Conservation (phyloP, 2,888 invertebrate species). For the Autographa pulchrina region DNA sequence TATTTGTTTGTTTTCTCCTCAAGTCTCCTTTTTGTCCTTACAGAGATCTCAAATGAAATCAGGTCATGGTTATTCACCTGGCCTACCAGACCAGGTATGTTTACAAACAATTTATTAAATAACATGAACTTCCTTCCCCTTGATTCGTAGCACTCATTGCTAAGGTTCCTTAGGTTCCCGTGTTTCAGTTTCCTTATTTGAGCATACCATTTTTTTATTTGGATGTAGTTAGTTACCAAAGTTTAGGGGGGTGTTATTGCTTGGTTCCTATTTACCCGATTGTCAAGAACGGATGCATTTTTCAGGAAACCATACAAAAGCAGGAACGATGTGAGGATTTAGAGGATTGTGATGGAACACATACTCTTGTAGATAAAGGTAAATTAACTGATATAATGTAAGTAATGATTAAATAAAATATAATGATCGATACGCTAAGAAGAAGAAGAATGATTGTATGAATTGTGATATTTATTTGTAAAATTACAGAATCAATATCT, state of each 20-base stretch:
- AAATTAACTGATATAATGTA: neutral
- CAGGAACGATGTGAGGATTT: conserved; percentile 67
- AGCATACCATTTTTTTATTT: too few species aligned
- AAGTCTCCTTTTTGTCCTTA: neutral
- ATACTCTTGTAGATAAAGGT: conserved; percentile 26
- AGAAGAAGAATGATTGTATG: too few species aligned
- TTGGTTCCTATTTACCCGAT: too few species aligned
- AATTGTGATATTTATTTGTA: neutral
- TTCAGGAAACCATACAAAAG: conserved; percentile 73
- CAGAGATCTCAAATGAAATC: conserved; percentile 38
- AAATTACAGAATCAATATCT: conserved; percentile 68
- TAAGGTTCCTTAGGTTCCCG: too few species aligned
- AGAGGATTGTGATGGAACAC: conserved; percentile 47
- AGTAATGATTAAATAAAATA: neutral
- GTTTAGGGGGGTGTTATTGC: too few species aligned
- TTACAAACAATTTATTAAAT: neutral
- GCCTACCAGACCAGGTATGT: conserved; percentile 70
- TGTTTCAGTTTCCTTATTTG: too few species aligned
- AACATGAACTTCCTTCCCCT: neutral
- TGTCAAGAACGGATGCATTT: neutral
- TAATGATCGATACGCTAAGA: too few species aligned
- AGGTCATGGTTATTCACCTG: conserved; percentile 14
- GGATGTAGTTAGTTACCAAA: too few species aligned
- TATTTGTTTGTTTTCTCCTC: too few species aligned
- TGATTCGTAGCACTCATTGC: too few species aligned